Conservation (phyloP, 2,797 vertebrate species). For the Lacerta bilineata region DNA sequence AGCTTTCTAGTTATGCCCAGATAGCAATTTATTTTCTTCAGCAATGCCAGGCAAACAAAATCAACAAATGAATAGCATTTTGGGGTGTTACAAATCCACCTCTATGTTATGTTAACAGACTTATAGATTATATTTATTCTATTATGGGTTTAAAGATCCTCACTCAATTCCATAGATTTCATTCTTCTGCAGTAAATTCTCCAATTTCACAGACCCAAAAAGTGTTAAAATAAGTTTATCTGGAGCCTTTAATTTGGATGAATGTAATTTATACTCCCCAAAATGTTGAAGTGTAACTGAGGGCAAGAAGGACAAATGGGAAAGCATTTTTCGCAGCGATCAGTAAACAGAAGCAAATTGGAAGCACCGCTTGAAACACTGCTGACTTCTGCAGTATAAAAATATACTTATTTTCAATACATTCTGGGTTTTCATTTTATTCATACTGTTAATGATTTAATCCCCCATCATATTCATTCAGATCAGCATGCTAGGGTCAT, state of each 20-base stretch:
- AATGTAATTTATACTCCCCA: conserved; percentile 26
- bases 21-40: background rate
- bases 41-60: conserved; percentile 5
- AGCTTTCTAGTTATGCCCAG: background rate
- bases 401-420: conserved; percentile 31
- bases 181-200: conserved; percentile 19
- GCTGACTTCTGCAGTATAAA: conserved; percentile 3
- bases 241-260: conserved; percentile 30
- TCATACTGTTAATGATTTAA: conserved; percentile 6
- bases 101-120: conserved; percentile 24
- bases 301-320: conserved; percentile 40
- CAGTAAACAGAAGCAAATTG: conserved; percentile 41
- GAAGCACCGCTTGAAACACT: conserved; percentile 39
- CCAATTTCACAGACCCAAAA: conserved; percentile 34
- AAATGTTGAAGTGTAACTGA: conserved; percentile 28
- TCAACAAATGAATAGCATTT: conserved; percentile 41
- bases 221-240: conserved; percentile 15
- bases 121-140: conserved; percentile 25
- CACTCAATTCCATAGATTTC: background rate
- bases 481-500: background rate
- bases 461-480: background rate
- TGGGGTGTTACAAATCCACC: conserved; percentile 18
- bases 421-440: conserved; percentile 7
- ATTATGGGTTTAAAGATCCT: conserved; percentile 11
- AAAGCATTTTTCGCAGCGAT: conserved; percentile 48